These are phyloP conservation scores for Chrysina gloriosa DNA, from an alignment of 2,888 invertebrate genomes.

Conservation along the genomic window DNA sequence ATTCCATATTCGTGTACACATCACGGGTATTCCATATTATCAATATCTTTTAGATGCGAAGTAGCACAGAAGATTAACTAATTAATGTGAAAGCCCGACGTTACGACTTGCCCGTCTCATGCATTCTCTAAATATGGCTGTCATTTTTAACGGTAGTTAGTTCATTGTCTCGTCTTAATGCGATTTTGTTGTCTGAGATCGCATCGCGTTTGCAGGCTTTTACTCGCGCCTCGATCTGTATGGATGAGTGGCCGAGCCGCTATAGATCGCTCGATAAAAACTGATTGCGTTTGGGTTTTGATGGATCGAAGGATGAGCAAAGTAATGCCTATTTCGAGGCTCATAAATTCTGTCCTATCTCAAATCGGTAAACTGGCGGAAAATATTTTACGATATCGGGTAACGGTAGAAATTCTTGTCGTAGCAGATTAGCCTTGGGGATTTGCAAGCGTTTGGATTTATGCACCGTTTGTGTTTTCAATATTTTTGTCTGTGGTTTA, in stretches of 20 bases:
- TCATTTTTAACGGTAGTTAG: conserved; percentile 23
- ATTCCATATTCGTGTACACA: background rate
- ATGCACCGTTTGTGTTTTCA: too few species aligned
- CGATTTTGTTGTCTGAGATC: conserved; percentile 10
- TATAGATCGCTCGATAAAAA: conserved; percentile 11
- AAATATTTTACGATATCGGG: background rate
- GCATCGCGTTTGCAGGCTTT: conserved; percentile 7
- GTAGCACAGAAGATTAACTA: background rate
- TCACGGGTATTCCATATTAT: background rate
- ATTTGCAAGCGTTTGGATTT: too few species aligned
- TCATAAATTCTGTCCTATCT: conserved; percentile 22
- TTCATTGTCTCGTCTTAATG: conserved; percentile 20
- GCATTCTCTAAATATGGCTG: background rate
- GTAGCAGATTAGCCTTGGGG: too few species aligned
- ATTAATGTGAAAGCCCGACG: background rate
- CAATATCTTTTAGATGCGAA: background rate
- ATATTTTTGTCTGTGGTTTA: too few species aligned
- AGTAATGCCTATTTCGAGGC: conserved; percentile 1
- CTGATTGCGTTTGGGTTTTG: conserved; percentile 24
- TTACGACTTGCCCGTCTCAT: background rate
- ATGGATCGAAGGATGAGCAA: conserved; percentile 16
- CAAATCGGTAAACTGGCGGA: background rate
- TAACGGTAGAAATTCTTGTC: background rate
- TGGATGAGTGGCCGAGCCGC: background rate
- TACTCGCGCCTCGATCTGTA: background rate